These are phyloP conservation scores for Thysanoteuthis rhombus DNA, from an alignment of 2,888 invertebrate genomes.

Conservation along the genomic window DNA sequence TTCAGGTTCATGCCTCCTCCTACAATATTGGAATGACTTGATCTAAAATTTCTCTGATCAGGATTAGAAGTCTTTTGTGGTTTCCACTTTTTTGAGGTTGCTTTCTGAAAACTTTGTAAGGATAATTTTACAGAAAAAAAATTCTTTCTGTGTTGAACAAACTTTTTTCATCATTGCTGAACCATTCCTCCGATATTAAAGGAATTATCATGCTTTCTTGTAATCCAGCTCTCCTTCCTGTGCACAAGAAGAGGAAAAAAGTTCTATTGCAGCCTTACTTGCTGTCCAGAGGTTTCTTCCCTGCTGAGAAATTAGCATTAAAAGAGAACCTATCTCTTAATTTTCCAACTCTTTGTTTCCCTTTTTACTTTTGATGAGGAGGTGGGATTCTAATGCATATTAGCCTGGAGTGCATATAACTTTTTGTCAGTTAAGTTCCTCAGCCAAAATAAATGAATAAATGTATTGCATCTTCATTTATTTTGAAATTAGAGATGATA, in stretches of 20 bases:
- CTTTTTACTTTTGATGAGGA: neutral
- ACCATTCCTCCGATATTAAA: neutral
- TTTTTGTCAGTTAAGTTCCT: constrained; percentile 12
- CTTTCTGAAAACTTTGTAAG: neutral
- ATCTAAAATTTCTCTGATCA: no score
- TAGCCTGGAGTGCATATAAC: neutral
- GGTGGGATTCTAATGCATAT: neutral
- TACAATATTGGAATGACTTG: no score
- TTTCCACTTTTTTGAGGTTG: neutral
- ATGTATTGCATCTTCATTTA: neutral
- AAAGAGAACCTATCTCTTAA: neutral
- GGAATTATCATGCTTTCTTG: neutral
- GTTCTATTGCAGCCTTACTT: neutral
- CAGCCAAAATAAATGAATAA: neutral
- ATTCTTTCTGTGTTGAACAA: neutral
- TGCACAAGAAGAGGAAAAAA: neutral
- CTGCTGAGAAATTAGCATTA: neutral
- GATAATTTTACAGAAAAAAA: neutral
- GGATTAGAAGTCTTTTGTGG: neutral
- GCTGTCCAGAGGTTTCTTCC: neutral
- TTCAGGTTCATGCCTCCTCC: no score
- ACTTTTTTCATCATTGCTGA: neutral
- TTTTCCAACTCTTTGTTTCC: neutral
- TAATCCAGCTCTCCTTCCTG: neutral
- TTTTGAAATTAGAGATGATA: no score